Conservation (phyloP, 2,888 invertebrate genomes). For the Pristionchus fissidentatus region DNA sequence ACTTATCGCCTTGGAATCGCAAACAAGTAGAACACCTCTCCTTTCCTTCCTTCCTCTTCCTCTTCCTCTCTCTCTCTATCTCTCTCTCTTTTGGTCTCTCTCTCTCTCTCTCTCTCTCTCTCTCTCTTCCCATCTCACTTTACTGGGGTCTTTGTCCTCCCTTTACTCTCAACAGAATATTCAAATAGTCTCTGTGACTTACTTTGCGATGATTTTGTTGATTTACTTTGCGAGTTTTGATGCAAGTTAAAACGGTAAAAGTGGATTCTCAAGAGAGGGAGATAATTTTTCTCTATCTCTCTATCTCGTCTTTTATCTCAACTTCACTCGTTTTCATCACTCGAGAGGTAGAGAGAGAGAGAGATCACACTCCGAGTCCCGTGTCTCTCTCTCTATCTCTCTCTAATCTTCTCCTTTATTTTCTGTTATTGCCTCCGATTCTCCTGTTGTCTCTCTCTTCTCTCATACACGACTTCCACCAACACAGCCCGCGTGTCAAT, state of each 20-base stretch:
- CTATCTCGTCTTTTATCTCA: constrained; percentile 29
- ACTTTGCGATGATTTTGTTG: background rate
- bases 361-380: constrained; percentile 29
- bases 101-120: background rate
- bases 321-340: constrained; percentile 32
- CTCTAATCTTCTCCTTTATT: constrained; percentile 42
- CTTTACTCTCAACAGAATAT: background rate
- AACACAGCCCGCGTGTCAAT: constrained; percentile 17
- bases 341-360: too few relatives aligned
- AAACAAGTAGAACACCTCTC: constrained; percentile 43
- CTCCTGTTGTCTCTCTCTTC: constrained; percentile 41
- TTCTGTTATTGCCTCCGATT: constrained; percentile 30
- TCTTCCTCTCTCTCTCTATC: background rate
- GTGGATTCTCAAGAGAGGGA: too few relatives aligned
- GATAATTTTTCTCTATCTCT: background rate
- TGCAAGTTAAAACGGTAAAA: too few relatives aligned
- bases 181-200: too few relatives aligned
- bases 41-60: background rate
- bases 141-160: background rate
- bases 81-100: too few relatives aligned
- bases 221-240: too few relatives aligned
- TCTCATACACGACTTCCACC: constrained; percentile 29
- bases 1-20: constrained; percentile 27
- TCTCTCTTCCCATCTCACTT: background rate
- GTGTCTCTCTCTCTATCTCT: constrained; percentile 28